phyloP scores from a whole-genome alignment of 2,888 invertebrate species.

The Eupithecia insigniata region DNA sequence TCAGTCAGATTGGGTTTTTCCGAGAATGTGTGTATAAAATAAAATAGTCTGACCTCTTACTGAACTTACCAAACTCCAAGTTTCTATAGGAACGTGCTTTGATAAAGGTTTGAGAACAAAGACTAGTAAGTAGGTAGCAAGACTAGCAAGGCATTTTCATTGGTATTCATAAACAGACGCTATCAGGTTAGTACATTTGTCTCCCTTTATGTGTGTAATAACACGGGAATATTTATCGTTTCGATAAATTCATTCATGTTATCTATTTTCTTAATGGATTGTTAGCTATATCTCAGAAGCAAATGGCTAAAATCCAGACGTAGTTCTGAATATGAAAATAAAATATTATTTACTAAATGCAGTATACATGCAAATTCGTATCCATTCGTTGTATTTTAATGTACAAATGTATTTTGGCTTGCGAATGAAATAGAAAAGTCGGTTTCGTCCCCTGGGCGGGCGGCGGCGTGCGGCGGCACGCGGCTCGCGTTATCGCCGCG shows the following conservation, averaged over 20 bases:
- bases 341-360: slow-evolving; percentile 33
- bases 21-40: slow-evolving; percentile 16
- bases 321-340: slow-evolving; percentile 21
- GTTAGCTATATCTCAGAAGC: slow-evolving; percentile 29
- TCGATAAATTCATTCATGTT: slow-evolving; percentile 29
- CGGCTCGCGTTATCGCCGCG: slow-evolving; percentile 61
- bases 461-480: slow-evolving; percentile 38
- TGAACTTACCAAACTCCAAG: slow-evolving; percentile 15
- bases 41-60: slow-evolving; percentile 14
- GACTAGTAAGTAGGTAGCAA: neutral
- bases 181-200: slow-evolving; percentile 26
- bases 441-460: slow-evolving; percentile 42
- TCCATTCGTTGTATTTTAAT: slow-evolving; percentile 43
- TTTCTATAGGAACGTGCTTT: slow-evolving; percentile 12
- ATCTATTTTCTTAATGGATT: slow-evolving; percentile 28
- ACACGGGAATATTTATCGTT: slow-evolving; percentile 22
- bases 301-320: slow-evolving; percentile 25
- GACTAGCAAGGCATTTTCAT: slow-evolving; percentile 16
- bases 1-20: slow-evolving; percentile 24
- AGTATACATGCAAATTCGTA: slow-evolving; percentile 41
- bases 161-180: slow-evolving; percentile 30
- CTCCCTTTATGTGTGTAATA: slow-evolving; percentile 21
- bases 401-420: slow-evolving; percentile 40
- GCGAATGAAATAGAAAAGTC: slow-evolving; percentile 47
- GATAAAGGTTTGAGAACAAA: slow-evolving; percentile 20